Conservation (phyloP, 1,140 invertebrate species). For the Homalodisca vitripennis region DNA sequence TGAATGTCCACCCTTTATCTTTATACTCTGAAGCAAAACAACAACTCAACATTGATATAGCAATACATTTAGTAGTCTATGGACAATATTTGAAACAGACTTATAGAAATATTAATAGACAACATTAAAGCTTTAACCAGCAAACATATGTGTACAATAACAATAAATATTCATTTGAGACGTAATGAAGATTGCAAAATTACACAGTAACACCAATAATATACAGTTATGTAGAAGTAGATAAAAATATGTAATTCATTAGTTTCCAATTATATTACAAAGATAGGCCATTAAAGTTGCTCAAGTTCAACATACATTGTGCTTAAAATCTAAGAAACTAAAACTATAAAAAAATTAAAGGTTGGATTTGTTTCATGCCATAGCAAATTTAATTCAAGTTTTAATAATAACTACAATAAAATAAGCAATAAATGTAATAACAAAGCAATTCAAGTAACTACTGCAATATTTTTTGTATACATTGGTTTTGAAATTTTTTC, state of each 20-base stretch:
- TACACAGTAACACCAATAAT: not conserved
- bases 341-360: not conserved
- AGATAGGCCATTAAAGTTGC: slow-evolving; percentile 19
- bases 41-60: no score
- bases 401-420: not conserved
- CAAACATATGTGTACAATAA: not conserved
- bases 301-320: not conserved
- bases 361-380: not conserved
- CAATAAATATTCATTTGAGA: not conserved
- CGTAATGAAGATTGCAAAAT: not conserved
- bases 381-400: not conserved
- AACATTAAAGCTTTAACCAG: slow-evolving; percentile 25
- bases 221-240: not conserved
- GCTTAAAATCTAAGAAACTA: not conserved
- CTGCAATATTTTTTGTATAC: not conserved
- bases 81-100: not conserved
- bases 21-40: no score
- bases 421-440: not conserved
- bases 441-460: not conserved
- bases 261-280: not conserved
- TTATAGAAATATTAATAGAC: slow-evolving; percentile 3
- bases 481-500: no score
- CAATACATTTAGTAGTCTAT: no score
- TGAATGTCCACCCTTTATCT: no score
- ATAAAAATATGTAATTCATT: not conserved